A percentile compares a stretch with the other conserved stretches of the same genome.
phyloP scores from a whole-genome alignment of 2,797 vertebrate species.

The Cyclopterus lumpus region DNA sequence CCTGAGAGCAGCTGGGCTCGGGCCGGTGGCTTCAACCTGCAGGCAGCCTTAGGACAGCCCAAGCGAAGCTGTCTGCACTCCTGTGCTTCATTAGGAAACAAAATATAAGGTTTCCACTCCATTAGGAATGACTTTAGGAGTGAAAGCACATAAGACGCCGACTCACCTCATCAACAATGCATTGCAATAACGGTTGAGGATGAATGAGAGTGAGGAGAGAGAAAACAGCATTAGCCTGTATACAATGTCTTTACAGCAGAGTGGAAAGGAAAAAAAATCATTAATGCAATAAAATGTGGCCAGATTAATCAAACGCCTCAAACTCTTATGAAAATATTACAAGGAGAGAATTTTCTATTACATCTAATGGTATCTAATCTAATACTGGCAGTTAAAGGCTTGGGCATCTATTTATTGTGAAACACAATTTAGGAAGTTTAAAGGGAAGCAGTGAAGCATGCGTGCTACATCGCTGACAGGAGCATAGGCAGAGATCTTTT shows the following conservation, averaged over 20 bases:
- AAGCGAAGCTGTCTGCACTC: constrained; percentile 88
- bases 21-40: constrained; percentile 81
- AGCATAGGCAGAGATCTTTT: constrained; percentile 94
- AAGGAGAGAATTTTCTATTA: constrained; percentile 98
- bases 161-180: constrained; percentile 99
- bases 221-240: constrained; percentile 92
- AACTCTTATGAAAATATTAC: constrained; percentile 99
- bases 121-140: constrained; percentile 99
- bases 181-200: constrained; percentile 99
- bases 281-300: constrained; percentile 99
- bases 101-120: constrained; percentile 99
- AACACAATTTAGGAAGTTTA: constrained; percentile 99
- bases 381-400: constrained; percentile 99
- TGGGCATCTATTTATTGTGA: constrained; percentile 96
- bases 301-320: constrained; percentile 99
- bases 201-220: constrained; percentile 83
- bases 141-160: constrained; percentile 99
- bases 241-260: constrained; percentile 98
- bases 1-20: constrained; percentile 73
- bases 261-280: constrained; percentile 93
- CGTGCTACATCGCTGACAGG: constrained; percentile 93
- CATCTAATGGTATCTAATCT: constrained; percentile 99
- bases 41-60: constrained; percentile 81
- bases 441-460: constrained; percentile 98
- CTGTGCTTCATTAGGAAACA: constrained; percentile 99